Evolutionary conservation across 2,888 invertebrate species (phyloP), one percentile per base, ranked within the genome.

Genomic region (Agriopis leucophaearia): DNA sequence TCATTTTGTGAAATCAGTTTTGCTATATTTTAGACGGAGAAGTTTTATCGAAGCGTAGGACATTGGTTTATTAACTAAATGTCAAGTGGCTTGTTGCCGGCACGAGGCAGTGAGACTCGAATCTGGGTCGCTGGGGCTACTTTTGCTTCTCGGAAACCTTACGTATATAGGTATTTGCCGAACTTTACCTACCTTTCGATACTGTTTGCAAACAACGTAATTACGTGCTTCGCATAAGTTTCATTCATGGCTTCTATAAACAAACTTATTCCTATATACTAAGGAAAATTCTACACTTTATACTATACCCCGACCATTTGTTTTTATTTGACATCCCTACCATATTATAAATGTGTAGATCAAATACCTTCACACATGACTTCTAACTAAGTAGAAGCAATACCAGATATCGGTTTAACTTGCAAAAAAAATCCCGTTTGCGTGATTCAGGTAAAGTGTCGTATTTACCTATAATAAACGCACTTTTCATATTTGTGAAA

Each of bases 31-130:
- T 52, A 1, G 36, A 15, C 35, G 8, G n/a, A 15, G 13, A 51
- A 27, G 18, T 56, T 12, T 45, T 42, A 16, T 50, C 18, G 48
- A 44, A 52, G n/a, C 16, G 38, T 12, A 35, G 13, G 51, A 50
- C 64, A 72, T 66, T 44, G 58, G 40, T 65, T 62, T 60, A 52
- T 57, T 60, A 66, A 54, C 55, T 50, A 66, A 67, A 72, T 66
- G 69, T 65, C 69, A 64, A 69, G 70, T 54, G 40, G 40, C n/a
- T 60, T 38, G 57, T 61, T 45, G 55, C 40, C 54, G 50, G 42
- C 63, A 56, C 54, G 61, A 61, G 61, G 61, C 51, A 15, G 35
- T 1, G 63, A 38, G 64, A 52, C 61, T 65, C 45, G 58, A 55
- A 62, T 58, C 54, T 69, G 40, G 62, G 65, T 57, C 58, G 56